phyloP scores from a whole-genome alignment of 2,113 vertebrate genomes.

The Oreochromis aureus region DNA sequence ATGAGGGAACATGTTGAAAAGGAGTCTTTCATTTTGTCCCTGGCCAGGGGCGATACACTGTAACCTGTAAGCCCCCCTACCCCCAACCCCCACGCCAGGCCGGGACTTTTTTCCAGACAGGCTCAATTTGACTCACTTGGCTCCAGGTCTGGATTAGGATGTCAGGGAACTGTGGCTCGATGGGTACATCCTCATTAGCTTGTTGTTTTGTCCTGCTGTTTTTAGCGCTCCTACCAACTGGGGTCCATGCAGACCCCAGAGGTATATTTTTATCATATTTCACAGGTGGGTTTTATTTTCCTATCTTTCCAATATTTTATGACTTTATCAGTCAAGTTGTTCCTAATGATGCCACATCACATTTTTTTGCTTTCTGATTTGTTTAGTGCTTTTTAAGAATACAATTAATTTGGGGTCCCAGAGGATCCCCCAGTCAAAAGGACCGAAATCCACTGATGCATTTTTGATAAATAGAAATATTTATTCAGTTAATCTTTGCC shows the following conservation, averaged over 20 bases:
- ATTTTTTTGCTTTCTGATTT: background rate
- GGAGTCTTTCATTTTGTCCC: conserved; percentile 45
- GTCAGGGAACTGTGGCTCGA: conserved; percentile 30
- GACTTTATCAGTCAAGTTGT: background rate
- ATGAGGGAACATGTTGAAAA: conserved; percentile 35
- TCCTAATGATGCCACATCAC: background rate
- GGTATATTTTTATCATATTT: background rate
- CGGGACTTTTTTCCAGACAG: background rate
- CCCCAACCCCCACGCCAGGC: background rate
- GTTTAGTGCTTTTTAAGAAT: background rate
- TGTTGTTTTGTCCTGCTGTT: conserved; percentile 5
- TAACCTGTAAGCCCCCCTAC: conserved; percentile 41
- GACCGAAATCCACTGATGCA: background rate
- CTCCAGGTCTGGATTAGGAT: conserved; percentile 47
- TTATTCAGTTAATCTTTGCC: background rate
- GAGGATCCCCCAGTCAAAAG: background rate
- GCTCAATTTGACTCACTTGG: conserved; percentile 36
- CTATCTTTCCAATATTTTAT: background rate
- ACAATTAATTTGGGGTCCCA: background rate
- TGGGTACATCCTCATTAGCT: conserved; percentile 48
- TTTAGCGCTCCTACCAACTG: background rate
- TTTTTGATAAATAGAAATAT: background rate
- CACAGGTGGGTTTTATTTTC: background rate
- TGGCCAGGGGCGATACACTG: conserved; percentile 38
- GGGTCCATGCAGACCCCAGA: background rate